Evolutionary conservation across 2,797 vertebrate genomes (phyloP), one percentile per base, ranked within the genome.

Genomic region (Gallinago nigripennis): DNA sequence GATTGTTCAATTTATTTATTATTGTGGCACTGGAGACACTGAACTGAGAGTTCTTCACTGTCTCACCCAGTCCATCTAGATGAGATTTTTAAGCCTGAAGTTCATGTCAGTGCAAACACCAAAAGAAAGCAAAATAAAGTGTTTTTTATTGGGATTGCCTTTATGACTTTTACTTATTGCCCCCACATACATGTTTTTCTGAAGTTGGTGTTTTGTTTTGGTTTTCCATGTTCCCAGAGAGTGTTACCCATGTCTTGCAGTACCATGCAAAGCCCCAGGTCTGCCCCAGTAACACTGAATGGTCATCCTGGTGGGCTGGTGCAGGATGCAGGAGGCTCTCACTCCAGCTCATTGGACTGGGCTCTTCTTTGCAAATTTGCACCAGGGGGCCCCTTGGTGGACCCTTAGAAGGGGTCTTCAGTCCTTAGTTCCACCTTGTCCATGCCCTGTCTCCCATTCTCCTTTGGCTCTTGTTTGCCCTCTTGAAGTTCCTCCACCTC

Each of bases 401-500:
- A 10, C 3, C 76, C 16, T 39, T 58, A 37, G 58, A 80, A 64
- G 4, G 3, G 4, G 1, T 39, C 17, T 60, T 30, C 8, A 54
- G 20, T 11, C 11, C 23, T n/a, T 82, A 30, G 14, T 68, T 79
- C 13, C 35, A 76, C 2, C 5, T 33, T 35, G 7, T 18, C 12
- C 14, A 0, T 39, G 6, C 3, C 6, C 13, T 70, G 11, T 56
- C 1, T 6, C 3, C 14, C 2, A 7, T 35, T 11, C 10, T 5
- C 5, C 25, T 65, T 53, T 53, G 39, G 16, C 31, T 65, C 3
- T 5, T 2, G 11, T 12, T 6, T 2, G 2, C 15, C 10, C 19
- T 45, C 37, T 41, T 54, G 25, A 77, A 70, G 9, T 33, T 88
- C 31, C 35, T 6, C 16, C 12, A 24, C 2, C 17, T n/a, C 27